Evolutionary conservation across 2,888 invertebrate genomes (phyloP).

Genomic region (Sericinus montela): DNA sequence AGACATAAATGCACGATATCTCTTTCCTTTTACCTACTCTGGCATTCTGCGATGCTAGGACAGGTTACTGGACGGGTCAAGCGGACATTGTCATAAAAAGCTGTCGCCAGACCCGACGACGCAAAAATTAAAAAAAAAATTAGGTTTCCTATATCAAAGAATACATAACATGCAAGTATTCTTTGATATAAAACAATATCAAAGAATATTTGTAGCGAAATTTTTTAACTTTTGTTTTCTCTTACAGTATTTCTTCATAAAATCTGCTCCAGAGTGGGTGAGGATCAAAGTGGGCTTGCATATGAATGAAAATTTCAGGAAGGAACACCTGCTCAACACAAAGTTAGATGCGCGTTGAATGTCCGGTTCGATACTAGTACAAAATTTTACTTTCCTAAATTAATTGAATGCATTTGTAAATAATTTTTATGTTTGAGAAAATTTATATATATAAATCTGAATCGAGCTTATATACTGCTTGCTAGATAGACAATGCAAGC

Average conservation of each 20-base stretch:
- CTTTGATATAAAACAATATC: neutral
- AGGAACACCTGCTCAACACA: conserved; percentile 78
- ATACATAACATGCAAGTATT: neutral
- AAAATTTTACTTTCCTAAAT: neutral
- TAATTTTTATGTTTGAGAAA: neutral
- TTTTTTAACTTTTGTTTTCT: conserved; percentile 1
- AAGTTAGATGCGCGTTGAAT: conserved; percentile 41
- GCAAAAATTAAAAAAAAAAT: no score
- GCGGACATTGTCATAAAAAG: no score
- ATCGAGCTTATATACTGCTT: no score
- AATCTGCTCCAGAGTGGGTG: conserved; percentile 81
- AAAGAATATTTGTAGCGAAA: no score
- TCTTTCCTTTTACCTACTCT: no score
- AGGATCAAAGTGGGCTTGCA: conserved; percentile 80
- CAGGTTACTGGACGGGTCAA: no score
- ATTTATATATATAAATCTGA: no score
- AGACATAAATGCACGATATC: no score
- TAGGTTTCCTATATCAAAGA: no score
- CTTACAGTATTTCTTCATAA: conserved; percentile 77
- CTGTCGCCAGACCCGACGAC: no score
- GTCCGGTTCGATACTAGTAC: conserved; percentile 1
- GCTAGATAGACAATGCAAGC: no score
- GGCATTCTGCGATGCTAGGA: no score
- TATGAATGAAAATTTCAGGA: conserved; percentile 79
- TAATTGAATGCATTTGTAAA: conserved; percentile 9